Conservation (phyloP, 2,113 vertebrate species). For the Psophia crepitans region DNA sequence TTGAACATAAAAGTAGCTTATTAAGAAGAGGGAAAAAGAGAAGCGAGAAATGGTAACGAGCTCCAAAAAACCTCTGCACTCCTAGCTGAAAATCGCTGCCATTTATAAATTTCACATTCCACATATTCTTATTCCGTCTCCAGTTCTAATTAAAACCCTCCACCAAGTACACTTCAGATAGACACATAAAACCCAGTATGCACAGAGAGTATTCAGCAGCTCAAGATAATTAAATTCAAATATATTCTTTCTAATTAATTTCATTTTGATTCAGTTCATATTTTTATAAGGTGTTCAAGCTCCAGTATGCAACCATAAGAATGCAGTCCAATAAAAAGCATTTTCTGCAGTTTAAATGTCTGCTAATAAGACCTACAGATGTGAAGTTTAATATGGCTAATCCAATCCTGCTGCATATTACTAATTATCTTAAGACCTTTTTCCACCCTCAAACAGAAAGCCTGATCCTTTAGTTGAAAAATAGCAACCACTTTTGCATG, state of each 20-base stretch:
- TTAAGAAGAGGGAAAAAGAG: neutral
- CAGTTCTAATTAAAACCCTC: conserved; percentile 32
- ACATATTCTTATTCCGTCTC: conserved; percentile 4
- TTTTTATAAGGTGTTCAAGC: conserved; percentile 19
- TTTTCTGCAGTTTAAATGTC: neutral
- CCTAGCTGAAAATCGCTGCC: neutral
- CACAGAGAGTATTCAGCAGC: conserved; percentile 7
- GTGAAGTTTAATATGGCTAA: neutral
- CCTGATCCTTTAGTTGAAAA: neutral
- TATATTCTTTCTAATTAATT: conserved; percentile 43
- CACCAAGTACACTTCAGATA: conserved; percentile 13
- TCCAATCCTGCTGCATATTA: neutral
- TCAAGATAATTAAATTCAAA: conserved; percentile 41
- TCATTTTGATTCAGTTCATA: neutral
- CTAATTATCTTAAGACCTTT: neutral
- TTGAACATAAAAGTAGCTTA: conserved; percentile 33
- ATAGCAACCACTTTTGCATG: neutral
- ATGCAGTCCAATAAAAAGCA: neutral
- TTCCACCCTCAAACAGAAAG: neutral
- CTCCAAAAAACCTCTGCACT: neutral
- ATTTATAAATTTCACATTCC: conserved; percentile 15
- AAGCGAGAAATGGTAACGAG: neutral
- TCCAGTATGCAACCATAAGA: neutral
- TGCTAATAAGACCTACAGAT: neutral
- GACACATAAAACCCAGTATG: neutral